A percentile compares a stretch with the other conserved stretches of the same genome.
Conservation (phyloP, 2,113 vertebrate species). For the Girardinichthys multiradiatus region DNA sequence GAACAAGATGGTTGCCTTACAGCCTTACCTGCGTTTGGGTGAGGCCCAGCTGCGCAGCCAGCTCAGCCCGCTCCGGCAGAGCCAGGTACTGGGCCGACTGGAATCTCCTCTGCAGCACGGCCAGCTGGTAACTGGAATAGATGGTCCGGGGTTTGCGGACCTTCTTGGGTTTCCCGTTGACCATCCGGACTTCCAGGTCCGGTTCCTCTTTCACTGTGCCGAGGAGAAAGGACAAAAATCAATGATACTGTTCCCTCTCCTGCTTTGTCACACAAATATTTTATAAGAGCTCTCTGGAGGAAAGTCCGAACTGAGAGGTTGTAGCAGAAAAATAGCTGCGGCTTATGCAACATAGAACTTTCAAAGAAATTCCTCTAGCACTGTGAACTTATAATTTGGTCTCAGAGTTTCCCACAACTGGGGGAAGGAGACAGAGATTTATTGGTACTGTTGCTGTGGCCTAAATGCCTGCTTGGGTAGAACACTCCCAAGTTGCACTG, state of each 20-base stretch:
- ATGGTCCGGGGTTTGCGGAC: conserved; percentile 94
- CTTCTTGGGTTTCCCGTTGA: conserved; percentile 95
- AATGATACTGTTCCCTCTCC: background rate
- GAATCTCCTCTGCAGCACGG: conserved; percentile 91
- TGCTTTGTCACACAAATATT: background rate
- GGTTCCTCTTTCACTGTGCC: conserved; percentile 89
- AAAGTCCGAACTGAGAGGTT: conserved; percentile 23
- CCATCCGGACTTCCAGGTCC: conserved; percentile 90
- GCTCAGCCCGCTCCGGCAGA: conserved; percentile 90
- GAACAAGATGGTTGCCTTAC: background rate
- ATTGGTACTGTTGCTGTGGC: conserved; percentile 68
- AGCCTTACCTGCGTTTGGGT: conserved; percentile 92
- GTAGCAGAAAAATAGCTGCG: conserved; percentile 55
- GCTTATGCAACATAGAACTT: conserved; percentile 52
- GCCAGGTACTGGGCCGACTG: conserved; percentile 95
- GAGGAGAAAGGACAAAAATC: too few relatives aligned
- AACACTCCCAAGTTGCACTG: conserved; percentile 13
- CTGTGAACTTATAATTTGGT: conserved; percentile 71
- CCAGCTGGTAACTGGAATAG: conserved; percentile 95
- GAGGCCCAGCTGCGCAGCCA: conserved; percentile 91
- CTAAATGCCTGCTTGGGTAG: conserved; percentile 39
- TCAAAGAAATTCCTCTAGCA: conserved; percentile 72
- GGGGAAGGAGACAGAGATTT: conserved; percentile 65
- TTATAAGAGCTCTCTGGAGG: background rate
- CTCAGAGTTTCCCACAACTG: conserved; percentile 65